Evolutionary conservation across 2,888 invertebrate species (phyloP).

Genomic region (Pantelozetes paolii): DNA sequence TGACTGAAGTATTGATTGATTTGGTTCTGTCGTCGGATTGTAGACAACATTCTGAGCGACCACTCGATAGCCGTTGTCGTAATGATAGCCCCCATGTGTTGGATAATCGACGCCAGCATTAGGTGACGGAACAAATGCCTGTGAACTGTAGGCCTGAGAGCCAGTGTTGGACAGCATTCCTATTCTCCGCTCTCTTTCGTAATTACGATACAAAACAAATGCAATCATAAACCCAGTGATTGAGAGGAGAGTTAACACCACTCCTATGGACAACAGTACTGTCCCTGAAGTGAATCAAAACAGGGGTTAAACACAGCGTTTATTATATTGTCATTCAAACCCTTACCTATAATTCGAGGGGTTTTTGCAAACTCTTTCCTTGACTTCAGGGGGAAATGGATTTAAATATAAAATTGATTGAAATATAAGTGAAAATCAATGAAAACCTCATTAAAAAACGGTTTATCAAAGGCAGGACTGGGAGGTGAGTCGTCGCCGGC

Average conservation of each 20-base stretch:
- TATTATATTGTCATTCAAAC: not conserved
- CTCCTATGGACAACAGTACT: not conserved
- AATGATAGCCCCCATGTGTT: not conserved
- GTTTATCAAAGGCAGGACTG: not conserved
- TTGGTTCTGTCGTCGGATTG: constrained; percentile 15
- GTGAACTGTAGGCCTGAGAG: not conserved
- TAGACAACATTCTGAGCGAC: constrained; percentile 17
- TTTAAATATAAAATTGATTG: not conserved
- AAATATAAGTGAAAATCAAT: not conserved
- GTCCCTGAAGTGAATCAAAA: not conserved
- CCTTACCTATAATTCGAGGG: not conserved
- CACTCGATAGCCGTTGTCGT: not conserved
- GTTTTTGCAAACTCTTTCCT: not conserved
- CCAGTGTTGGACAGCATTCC: not conserved
- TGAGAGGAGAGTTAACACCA: not conserved
- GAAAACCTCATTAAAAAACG: not conserved
- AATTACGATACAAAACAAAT: constrained; percentile 18
- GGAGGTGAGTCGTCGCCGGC: constrained; percentile 8
- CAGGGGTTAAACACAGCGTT: not conserved
- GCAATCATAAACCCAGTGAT: not conserved
- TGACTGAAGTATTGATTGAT: not conserved
- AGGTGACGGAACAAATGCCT: not conserved
- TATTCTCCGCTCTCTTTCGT: constrained; percentile 12
- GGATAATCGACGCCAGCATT: not conserved
- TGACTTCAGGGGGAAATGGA: too few species aligned